Evolutionary conservation across 1,140 invertebrate species (phyloP).

Genomic region (Brachionus sp.): DNA sequence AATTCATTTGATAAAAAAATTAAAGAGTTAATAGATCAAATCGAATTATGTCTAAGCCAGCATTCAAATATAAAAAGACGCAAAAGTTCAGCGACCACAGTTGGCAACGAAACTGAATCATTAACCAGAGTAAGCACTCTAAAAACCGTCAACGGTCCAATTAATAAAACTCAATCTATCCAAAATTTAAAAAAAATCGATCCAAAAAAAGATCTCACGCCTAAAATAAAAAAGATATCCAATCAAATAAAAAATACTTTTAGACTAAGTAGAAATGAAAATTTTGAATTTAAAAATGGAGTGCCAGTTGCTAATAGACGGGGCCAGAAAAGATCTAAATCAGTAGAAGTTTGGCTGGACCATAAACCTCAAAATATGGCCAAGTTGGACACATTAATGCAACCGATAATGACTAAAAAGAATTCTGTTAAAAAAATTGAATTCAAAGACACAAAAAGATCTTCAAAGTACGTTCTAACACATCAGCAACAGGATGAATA

Average conservation of each 20-base stretch:
- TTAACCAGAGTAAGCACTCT: slow-evolving; percentile 1
- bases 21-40: neutral
- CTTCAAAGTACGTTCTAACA: slow-evolving; percentile 82
- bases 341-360: slow-evolving; percentile 37
- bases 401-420: neutral
- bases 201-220: neutral
- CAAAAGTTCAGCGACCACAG: neutral
- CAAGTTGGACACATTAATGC: slow-evolving; percentile 35
- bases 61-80: neutral
- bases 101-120: slow-evolving; percentile 9
- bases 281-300: slow-evolving; percentile 28
- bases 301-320: slow-evolving; percentile 25
- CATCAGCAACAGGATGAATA: slow-evolving; percentile 83
- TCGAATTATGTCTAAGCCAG: neutral
- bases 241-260: neutral
- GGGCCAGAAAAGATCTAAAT: slow-evolving; percentile 18
- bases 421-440: slow-evolving; percentile 36
- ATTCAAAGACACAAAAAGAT: slow-evolving; percentile 50
- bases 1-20: neutral
- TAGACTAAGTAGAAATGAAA: neutral
- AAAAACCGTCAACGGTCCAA: neutral
- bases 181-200: neutral
- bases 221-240: neutral
- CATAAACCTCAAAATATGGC: slow-evolving; percentile 28
- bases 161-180: neutral